Evolutionary conservation across 1,140 invertebrate genomes (phyloP).

Genomic region (Drosophila sechellia): DNA sequence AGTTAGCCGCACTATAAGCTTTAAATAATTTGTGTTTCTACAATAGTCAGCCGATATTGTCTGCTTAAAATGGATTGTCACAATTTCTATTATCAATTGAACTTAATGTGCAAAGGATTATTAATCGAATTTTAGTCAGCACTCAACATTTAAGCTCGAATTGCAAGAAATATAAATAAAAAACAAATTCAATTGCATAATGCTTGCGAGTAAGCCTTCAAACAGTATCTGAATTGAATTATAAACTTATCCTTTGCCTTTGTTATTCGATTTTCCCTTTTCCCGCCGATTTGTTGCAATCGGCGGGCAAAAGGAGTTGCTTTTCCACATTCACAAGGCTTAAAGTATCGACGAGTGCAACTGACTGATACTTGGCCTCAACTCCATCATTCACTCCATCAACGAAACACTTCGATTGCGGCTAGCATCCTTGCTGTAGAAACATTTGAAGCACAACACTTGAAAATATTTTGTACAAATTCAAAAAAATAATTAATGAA

Average conservation of each 20-base stretch:
- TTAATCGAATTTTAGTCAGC: too few relatives aligned
- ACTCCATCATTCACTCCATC: conserved; percentile 1
- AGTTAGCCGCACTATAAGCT: neutral
- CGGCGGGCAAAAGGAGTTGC: conserved; percentile 11
- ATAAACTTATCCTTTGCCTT: too few relatives aligned
- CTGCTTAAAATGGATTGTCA: too few relatives aligned
- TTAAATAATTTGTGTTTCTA: neutral
- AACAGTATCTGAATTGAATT: too few relatives aligned
- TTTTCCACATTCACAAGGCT: neutral
- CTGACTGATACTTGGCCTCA: conserved; percentile 18
- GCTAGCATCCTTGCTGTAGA: conserved; percentile 56
- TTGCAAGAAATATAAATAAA: too few relatives aligned
- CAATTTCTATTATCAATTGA: too few relatives aligned
- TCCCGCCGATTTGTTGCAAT: neutral
- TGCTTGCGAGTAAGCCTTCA: too few relatives aligned
- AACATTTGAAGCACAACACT: conserved; percentile 40
- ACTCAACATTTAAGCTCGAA: too few relatives aligned
- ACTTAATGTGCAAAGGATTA: too few relatives aligned
- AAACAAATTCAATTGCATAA: too few relatives aligned
- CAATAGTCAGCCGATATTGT: neutral
- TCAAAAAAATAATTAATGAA: too few relatives aligned
- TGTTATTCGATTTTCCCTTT: neutral
- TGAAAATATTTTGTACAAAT: neutral
- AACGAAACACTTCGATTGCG: conserved; percentile 31
- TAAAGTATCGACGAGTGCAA: conserved; percentile 39